Base-by-base conservation (phyloP, 2,113 vertebrate genomes). In the Centropus unirufus region DNA sequence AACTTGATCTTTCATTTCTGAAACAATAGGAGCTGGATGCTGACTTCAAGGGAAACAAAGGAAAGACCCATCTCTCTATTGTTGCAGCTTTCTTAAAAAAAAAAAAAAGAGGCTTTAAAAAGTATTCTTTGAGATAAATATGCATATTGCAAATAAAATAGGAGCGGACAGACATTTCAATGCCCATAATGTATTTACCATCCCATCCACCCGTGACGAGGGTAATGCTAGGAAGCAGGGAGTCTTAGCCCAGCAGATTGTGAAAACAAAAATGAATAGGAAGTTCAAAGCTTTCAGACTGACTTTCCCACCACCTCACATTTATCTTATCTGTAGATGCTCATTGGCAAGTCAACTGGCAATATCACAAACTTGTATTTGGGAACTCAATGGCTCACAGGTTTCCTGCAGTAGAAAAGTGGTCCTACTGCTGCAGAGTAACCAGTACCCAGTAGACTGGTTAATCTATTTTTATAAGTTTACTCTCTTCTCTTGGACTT, bases 11-110 rank as follows among this genome's bases (percentile, higher is more conserved):
- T 94, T 92, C 46, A 36, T 69, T 96, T 91, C 27, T 47, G 42
- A 83, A 96, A 96, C 87, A 94, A 88, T 95, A 80, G 90, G 54
- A 89, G 8, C 19, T 92, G 67, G 15, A 73, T 64, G 69, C 40
- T 82, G 77, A 89, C 76, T 79, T 89, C 52, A 85, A 54, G 68
- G 77, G 36, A 85, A 87, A 39, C 51, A 80, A 93, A 57, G 23
- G 26, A 83, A 87, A 91, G 55, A 74, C 70, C 32, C 63, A 84
- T 95, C 75, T 93, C 34, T 84, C 68, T 63, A 55, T 90, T 94
- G 70, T 79, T 91, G 20, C 16, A 76, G 8, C 44, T 92, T 87
- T 67, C 42, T 87, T 63, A 18, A 76, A 63, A 80, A 19, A n/a
- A 74, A 77, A 27, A 32, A 74, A 67, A 30, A 4, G 20, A 40